A percentile compares a stretch with the other conserved stretches of the same genome.
phyloP scores from a whole-genome alignment of 2,113 vertebrate genomes.

The Rhea americana region DNA sequence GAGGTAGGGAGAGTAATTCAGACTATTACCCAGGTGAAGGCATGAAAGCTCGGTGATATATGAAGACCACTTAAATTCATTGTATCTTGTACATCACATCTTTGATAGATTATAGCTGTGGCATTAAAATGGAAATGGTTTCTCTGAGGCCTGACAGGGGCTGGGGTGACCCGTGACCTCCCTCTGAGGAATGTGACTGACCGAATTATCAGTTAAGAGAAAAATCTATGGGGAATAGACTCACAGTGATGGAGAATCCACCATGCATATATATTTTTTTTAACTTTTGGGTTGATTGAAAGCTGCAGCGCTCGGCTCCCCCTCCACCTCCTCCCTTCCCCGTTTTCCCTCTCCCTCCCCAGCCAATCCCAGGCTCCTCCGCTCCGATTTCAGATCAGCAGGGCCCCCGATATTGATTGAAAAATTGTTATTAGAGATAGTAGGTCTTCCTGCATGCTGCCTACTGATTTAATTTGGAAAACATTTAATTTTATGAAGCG shows the following conservation, averaged over 20 bases:
- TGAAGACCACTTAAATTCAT: slow-evolving; percentile 92
- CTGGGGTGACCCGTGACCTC: slow-evolving; percentile 85
- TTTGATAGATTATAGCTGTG: slow-evolving; percentile 96
- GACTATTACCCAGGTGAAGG: slow-evolving; percentile 92
- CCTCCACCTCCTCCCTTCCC: neutral
- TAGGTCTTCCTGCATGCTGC: slow-evolving; percentile 78
- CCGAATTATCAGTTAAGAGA: slow-evolving; percentile 90
- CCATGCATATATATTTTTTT: slow-evolving; percentile 79
- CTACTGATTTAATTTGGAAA: slow-evolving; percentile 88
- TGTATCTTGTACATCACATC: slow-evolving; percentile 92
- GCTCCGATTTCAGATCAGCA: slow-evolving; percentile 42
- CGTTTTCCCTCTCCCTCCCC: neutral
- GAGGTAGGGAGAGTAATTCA: slow-evolving; percentile 89
- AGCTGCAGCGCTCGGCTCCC: slow-evolving; percentile 34
- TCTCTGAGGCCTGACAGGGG: slow-evolving; percentile 88
- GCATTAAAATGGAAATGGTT: slow-evolving; percentile 99
- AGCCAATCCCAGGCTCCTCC: slow-evolving; percentile 18
- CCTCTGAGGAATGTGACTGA: slow-evolving; percentile 87
- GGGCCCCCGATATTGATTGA: slow-evolving; percentile 80
- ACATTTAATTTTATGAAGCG: slow-evolving; percentile 90
- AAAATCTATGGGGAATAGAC: slow-evolving; percentile 87
- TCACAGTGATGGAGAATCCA: slow-evolving; percentile 75
- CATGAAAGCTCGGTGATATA: slow-evolving; percentile 89
- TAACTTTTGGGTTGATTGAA: slow-evolving; percentile 78
- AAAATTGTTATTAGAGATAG: slow-evolving; percentile 87